Conservation (phyloP, 2,113 vertebrate species). For the Ornithorhynchus anatinus region DNA sequence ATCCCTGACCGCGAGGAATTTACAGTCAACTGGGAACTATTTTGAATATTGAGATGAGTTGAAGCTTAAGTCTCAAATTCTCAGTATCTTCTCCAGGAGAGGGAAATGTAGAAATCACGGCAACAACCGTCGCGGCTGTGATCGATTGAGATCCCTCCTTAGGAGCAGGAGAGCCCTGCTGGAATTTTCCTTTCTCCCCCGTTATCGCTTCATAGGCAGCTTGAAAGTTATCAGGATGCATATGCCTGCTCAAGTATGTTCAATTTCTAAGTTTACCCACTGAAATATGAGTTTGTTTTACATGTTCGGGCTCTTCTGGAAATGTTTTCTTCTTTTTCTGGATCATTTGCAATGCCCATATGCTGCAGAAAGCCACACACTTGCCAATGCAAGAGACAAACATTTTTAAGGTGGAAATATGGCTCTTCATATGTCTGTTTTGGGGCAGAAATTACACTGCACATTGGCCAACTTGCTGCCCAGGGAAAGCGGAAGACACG, state of each 20-base stretch:
- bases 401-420: not conserved
- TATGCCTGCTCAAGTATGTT: not conserved
- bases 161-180: too few relatives aligned
- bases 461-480: too few relatives aligned
- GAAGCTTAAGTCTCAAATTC: too few relatives aligned
- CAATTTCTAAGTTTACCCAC: not conserved
- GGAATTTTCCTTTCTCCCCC: too few relatives aligned
- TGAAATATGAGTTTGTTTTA: conserved; percentile 8
- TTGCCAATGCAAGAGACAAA: not conserved
- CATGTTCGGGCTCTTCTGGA: not conserved
- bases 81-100: not conserved
- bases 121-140: too few relatives aligned
- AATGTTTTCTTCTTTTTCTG: not conserved
- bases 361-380: not conserved
- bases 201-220: not conserved
- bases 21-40: too few relatives aligned
- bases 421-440: not conserved
- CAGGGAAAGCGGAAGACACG: too few relatives aligned
- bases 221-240: not conserved
- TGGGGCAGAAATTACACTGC: too few relatives aligned
- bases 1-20: too few relatives aligned
- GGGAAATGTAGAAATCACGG: not conserved
- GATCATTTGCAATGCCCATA: not conserved
- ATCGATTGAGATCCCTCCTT: too few relatives aligned
- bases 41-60: too few relatives aligned